Base-by-base conservation (phyloP, 2,888 invertebrate genomes). In the Drosophila formosana region DNA sequence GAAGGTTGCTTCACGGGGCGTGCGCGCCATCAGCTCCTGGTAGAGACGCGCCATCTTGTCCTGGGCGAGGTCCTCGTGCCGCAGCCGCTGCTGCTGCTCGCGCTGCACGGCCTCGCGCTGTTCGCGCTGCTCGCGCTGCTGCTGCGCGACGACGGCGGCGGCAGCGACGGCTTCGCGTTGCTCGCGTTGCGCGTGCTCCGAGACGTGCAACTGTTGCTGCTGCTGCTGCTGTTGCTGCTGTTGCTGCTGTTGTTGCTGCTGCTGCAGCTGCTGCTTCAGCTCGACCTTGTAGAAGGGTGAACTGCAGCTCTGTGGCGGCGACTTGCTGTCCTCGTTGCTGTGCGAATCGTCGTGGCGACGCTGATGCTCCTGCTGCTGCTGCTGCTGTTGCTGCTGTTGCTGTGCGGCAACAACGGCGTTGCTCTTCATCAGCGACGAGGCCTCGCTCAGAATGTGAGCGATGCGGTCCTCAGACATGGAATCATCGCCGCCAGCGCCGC, bases 11-110 rank as follows among this genome's bases (percentile, higher is more conserved):
- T 97, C 97, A 46, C 96, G 94, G 39, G 95, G 96, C 76, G 95
- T 95, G 62, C 96, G 94, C 83, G 96, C 97, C 95, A 98, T 98
- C 61, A 99, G 94, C 91, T 98, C 98, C 90, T 98, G 98, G 91
- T 98, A 98, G 89, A 98, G 97, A 89, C 98, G 95, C 45, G 97
- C 96, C 88, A 98, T 97, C 93, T 98, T 98, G 91, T 99, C 99
- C 91, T 98, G 98, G 41, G 98, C 97, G 93, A 98, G 97, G 93
- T 98, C 98, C 63, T 91, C 86, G 66, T 89, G 89, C 5, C 84
- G 83, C 13, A 88, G 41, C 0, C 83, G 81, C 95, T 96, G 82
- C 72, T 88, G 90, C 23, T 88, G 88, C 30, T 83, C 82, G 6
- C 82, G 82, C 26, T 77, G 80, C 0, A 63, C 75, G 3, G 78